Conservation (phyloP, 2,797 vertebrate species). For the Chanos chanos region DNA sequence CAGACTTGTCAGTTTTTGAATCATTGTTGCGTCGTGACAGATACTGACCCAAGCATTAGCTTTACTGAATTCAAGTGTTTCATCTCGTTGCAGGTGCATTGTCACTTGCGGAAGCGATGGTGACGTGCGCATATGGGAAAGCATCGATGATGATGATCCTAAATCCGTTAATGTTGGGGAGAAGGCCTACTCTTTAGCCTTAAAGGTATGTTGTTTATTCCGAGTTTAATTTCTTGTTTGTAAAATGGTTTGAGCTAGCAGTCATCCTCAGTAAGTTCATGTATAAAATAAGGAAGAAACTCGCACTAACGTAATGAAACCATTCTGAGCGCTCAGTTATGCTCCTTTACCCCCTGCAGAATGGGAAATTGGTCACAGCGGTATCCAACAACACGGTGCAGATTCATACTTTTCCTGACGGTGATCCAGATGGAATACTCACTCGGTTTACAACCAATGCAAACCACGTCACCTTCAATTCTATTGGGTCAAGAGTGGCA, state of each 20-base stretch:
- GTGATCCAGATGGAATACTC: constrained; percentile 89
- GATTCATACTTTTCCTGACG: constrained; percentile 91
- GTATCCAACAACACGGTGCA: constrained; percentile 90
- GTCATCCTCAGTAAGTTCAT: too few species aligned
- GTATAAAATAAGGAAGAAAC: too few species aligned
- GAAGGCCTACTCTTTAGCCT: constrained; percentile 86
- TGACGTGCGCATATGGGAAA: constrained; percentile 92
- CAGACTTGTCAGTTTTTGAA: too few species aligned
- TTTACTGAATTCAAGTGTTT: too few species aligned
- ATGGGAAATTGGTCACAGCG: constrained; percentile 82
- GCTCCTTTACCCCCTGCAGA: constrained; percentile 47
- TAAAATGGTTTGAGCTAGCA: background rate
- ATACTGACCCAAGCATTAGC: too few species aligned
- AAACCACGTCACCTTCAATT: constrained; percentile 86
- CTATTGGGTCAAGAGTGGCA: constrained; percentile 78
- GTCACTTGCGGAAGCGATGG: constrained; percentile 94
- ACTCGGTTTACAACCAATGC: constrained; percentile 91
- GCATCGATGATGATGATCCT: constrained; percentile 92
- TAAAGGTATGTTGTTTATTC: constrained; percentile 74
- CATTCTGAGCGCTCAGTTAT: too few species aligned
- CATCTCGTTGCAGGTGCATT: constrained; percentile 82
- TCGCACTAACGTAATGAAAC: too few species aligned
- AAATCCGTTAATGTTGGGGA: constrained; percentile 93
- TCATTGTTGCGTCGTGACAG: too few species aligned
- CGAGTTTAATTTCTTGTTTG: background rate